phyloP scores from a whole-genome alignment of 2,888 invertebrate genomes.

The Aleiodes testaceus region DNA sequence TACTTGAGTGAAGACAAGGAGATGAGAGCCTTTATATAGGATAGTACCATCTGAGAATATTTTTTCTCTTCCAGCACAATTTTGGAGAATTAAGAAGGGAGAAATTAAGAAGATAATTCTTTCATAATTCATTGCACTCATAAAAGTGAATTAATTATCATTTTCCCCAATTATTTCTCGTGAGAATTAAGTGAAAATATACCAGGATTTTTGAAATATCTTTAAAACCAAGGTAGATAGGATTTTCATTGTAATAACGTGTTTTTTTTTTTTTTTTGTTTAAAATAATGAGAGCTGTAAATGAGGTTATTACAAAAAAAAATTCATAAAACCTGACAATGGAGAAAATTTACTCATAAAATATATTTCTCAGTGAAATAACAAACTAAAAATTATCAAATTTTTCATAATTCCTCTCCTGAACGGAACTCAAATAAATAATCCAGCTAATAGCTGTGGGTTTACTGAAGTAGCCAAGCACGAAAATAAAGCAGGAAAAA shows the following conservation, averaged over 20 bases:
- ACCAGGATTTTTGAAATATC: too few relatives aligned
- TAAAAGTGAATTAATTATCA: too few relatives aligned
- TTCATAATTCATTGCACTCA: too few relatives aligned
- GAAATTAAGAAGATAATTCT: constrained; percentile 2
- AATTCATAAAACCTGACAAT: background rate
- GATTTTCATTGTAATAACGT: too few relatives aligned
- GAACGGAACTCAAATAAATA: constrained; percentile 17
- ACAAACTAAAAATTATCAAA: background rate
- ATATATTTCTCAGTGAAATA: background rate
- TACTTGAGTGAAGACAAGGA: constrained; percentile 2
- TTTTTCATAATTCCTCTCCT: background rate
- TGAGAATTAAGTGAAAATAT: too few relatives aligned
- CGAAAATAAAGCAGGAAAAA: background rate
- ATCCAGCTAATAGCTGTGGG: constrained; percentile 10
- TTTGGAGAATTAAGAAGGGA: background rate
- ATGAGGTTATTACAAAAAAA: too few relatives aligned
- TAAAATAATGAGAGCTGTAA: too few relatives aligned
- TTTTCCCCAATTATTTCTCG: too few relatives aligned
- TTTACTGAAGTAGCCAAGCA: background rate
- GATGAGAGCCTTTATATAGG: constrained; percentile 19
- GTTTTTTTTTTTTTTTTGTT: too few relatives aligned
- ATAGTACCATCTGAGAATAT: constrained; percentile 18
- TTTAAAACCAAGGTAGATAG: too few relatives aligned
- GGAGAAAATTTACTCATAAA: background rate
- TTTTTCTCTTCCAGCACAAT: background rate